Conservation (phyloP, 1,140 invertebrate species). For the Lasioglossum albipes region DNA sequence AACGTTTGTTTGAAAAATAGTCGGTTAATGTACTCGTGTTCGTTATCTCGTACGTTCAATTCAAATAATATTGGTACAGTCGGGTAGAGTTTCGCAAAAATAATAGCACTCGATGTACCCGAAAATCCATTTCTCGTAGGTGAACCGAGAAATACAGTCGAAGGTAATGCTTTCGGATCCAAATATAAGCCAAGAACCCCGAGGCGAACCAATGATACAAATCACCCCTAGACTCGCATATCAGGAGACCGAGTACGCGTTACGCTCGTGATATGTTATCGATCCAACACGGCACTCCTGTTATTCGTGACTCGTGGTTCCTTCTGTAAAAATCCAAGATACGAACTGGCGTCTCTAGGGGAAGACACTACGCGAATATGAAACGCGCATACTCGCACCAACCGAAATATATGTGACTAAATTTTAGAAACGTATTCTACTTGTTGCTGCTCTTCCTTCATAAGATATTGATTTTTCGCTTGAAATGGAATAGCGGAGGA, state of each 20-base stretch:
- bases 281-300: constrained; percentile 17
- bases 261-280: constrained; percentile 18
- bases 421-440: neutral
- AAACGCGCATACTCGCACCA: neutral
- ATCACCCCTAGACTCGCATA: neutral
- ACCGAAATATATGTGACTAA: neutral
- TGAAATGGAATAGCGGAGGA: neutral
- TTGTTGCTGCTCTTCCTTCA: neutral
- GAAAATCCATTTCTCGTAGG: neutral
- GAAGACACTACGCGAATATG: neutral
- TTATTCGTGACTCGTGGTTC: constrained; percentile 10
- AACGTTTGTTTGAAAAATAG: too few species aligned
- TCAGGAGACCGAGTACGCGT: neutral
- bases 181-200: neutral
- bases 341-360: constrained; percentile 14
- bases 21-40: too few species aligned
- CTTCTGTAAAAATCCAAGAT: constrained; percentile 3
- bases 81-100: neutral
- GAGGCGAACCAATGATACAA: neutral
- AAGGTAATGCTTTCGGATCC: neutral
- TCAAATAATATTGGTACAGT: too few species aligned
- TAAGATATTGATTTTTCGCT: neutral
- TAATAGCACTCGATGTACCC: neutral
- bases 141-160: neutral
- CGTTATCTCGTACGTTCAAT: too few species aligned